Percentiles rank a stretch among this genome's conserved stretches.
phyloP scores from a whole-genome alignment of 1,140 invertebrate genomes.

The Drosophila pseudoobscura region DNA sequence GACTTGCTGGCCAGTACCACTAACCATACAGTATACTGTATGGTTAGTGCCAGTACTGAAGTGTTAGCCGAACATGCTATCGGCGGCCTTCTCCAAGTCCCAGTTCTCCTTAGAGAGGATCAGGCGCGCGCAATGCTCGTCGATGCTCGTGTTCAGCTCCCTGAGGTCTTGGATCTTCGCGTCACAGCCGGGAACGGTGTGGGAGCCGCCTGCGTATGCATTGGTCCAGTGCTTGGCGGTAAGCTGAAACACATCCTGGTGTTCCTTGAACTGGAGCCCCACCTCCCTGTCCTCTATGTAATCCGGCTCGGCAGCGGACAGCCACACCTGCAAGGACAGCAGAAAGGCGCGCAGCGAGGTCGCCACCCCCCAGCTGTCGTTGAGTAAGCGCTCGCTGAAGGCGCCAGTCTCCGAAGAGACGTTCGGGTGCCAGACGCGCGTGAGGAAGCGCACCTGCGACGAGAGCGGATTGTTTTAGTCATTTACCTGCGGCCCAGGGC shows the following conservation, averaged over 20 bases:
- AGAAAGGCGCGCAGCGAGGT: no score
- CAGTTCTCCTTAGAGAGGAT: constrained; percentile 95
- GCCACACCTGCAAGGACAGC: constrained; percentile 88
- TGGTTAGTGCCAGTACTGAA: constrained; percentile 1
- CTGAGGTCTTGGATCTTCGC: constrained; percentile 91
- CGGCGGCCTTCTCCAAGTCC: constrained; percentile 94
- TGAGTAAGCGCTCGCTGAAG: constrained; percentile 99
- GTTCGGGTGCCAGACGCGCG: constrained; percentile 99
- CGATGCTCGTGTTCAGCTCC: constrained; percentile 97
- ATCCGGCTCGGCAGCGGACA: constrained; percentile 97
- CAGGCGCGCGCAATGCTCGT: constrained; percentile 91
- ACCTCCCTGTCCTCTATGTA: constrained; percentile 99
- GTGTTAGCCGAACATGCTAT: constrained; percentile 89
- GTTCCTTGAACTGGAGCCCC: constrained; percentile 97
- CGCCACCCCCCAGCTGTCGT: constrained; percentile 95
- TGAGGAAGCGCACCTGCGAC: constrained; percentile 93
- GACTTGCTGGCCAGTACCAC: constrained; percentile 18
- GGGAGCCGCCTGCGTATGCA: constrained; percentile 96
- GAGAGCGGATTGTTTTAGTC: not conserved
- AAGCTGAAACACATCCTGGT: constrained; percentile 91
- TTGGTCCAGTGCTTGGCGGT: constrained; percentile 98
- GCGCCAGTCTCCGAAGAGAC: constrained; percentile 99
- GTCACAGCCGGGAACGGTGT: constrained; percentile 90
- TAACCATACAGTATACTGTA: no score
- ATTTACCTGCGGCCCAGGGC: not conserved